These are phyloP conservation scores for Asobara japonica DNA, from an alignment of 1,140 invertebrate species.

Conservation along the genomic window DNA sequence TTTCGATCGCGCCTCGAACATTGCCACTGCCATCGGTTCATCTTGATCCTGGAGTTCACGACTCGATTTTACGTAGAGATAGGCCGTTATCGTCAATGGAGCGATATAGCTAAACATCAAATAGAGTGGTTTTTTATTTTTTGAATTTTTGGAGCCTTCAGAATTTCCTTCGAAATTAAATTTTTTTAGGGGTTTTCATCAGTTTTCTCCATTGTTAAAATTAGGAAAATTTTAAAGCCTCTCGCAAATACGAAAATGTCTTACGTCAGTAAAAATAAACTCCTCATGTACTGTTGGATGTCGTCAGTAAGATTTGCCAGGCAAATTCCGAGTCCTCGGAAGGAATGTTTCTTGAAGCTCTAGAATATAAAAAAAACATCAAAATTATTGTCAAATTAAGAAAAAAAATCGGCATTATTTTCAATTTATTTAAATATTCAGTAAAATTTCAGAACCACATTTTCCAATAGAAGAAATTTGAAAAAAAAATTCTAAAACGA, in stretches of 20 bases:
- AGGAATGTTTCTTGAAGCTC: constrained; percentile 61
- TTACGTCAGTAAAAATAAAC: constrained; percentile 73
- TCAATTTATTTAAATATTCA: background rate
- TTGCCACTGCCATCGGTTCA: constrained; percentile 66
- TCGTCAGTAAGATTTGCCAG: constrained; percentile 71
- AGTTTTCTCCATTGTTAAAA: too few species aligned
- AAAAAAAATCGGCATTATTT: background rate
- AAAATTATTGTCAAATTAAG: background rate
- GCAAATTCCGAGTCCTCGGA: constrained; percentile 71
- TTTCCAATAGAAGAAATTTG: too few species aligned
- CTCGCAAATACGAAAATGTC: constrained; percentile 36
- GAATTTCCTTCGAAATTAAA: too few species aligned
- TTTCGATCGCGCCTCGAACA: constrained; percentile 63
- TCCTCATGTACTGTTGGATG: constrained; percentile 73
- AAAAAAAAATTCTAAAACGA: too few species aligned
- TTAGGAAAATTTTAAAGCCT: background rate
- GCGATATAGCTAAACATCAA: constrained; percentile 68
- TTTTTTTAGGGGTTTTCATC: too few species aligned
- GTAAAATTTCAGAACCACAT: too few species aligned
- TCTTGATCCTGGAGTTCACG: constrained; percentile 71
- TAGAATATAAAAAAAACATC: constrained; percentile 51
- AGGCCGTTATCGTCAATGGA: constrained; percentile 72
- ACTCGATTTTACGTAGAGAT: constrained; percentile 72
- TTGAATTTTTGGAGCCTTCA: too few species aligned
- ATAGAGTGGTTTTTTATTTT: too few species aligned